Evolutionary conservation across 2,888 invertebrate genomes (phyloP).

Genomic region (Drosophila nigricruria): DNA sequence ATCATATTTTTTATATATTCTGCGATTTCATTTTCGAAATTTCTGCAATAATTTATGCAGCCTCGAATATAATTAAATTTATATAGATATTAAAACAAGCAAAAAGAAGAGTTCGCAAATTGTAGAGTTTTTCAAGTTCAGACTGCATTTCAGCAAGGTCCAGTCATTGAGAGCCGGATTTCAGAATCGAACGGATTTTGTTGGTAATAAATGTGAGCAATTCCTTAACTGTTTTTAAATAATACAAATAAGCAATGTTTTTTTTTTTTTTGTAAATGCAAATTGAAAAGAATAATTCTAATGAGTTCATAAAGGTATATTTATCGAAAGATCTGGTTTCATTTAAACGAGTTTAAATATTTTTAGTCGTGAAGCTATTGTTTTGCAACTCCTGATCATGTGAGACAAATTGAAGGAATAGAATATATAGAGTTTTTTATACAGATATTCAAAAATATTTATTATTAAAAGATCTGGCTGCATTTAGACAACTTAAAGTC

Average conservation of each 20-base stretch:
- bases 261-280: not conserved
- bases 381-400: not conserved
- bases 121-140: not conserved
- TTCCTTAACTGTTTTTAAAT: not conserved
- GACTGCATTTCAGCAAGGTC: not conserved
- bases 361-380: no score
- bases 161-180: not conserved
- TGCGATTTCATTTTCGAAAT: not conserved
- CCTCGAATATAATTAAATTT: not conserved
- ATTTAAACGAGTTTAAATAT: not conserved
- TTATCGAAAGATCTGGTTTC: not conserved
- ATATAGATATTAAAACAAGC: not conserved
- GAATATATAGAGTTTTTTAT: no score
- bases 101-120: not conserved
- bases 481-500: not conserved
- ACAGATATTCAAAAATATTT: not conserved
- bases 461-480: not conserved
- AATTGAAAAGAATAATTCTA: not conserved
- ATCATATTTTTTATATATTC: not conserved
- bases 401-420: not conserved
- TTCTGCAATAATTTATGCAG: constrained; percentile 3
- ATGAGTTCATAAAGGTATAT: not conserved
- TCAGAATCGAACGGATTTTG: not conserved
- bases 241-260: not conserved
- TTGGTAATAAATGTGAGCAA: not conserved